These are phyloP conservation scores for Lutraria rhynchaena DNA, from an alignment of 1,140 invertebrate species.

Conservation along the genomic window DNA sequence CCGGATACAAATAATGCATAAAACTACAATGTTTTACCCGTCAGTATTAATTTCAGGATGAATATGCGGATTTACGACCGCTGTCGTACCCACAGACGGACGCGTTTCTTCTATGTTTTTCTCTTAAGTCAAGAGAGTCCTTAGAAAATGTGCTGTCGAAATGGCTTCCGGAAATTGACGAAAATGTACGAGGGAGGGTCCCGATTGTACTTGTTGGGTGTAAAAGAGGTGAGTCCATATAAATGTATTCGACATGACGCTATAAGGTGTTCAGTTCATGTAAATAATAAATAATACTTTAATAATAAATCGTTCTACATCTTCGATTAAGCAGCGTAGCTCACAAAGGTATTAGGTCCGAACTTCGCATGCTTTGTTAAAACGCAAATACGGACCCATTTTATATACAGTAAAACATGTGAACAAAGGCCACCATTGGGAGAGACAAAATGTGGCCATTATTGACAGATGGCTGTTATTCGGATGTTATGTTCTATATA, in stretches of 20 bases:
- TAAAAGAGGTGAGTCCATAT: constrained; percentile 59
- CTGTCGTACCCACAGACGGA: constrained; percentile 92
- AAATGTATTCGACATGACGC: background rate
- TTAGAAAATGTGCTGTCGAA: constrained; percentile 61
- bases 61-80: constrained; percentile 94
- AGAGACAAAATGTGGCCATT: too few relatives aligned
- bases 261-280: background rate
- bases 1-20: too few relatives aligned
- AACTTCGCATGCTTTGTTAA: too few relatives aligned
- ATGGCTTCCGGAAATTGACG: constrained; percentile 83
- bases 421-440: too few relatives aligned
- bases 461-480: too few relatives aligned
- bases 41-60: constrained; percentile 89
- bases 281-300: background rate
- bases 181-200: constrained; percentile 81
- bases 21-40: too few relatives aligned
- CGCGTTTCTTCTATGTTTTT: constrained; percentile 66
- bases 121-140: constrained; percentile 47
- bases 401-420: too few relatives aligned
- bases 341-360: too few relatives aligned
- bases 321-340: too few relatives aligned
- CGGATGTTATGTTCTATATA: too few relatives aligned
- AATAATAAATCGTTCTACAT: too few relatives aligned
- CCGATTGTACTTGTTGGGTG: constrained; percentile 84
- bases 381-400: too few relatives aligned